Conservation (phyloP, 2,888 invertebrate species). For the Seira sanloemensis region DNA sequence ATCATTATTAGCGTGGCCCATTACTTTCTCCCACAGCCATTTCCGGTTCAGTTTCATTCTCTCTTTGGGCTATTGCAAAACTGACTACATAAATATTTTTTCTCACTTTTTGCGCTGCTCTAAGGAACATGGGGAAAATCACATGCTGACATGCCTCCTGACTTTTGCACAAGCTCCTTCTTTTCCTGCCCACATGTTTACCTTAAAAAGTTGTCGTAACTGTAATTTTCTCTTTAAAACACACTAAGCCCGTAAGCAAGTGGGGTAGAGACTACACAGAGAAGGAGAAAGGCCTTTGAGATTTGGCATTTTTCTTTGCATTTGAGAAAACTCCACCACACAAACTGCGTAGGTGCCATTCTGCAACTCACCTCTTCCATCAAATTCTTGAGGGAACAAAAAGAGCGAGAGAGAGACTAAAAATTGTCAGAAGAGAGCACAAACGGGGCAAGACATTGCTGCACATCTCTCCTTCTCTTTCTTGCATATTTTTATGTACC, state of each 20-base stretch:
- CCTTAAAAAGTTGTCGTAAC: neutral
- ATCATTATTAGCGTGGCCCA: conserved; percentile 11
- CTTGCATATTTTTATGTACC: neutral
- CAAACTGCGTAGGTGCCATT: too few relatives aligned
- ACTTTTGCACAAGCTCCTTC: neutral
- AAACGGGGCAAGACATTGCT: neutral
- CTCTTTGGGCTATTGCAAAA: neutral
- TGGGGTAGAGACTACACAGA: neutral
- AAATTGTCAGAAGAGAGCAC: too few relatives aligned
- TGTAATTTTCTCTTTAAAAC: neutral
- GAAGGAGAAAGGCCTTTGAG: neutral
- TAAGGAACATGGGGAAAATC: neutral
- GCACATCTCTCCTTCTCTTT: neutral
- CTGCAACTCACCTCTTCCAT: neutral
- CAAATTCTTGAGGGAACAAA: neutral
- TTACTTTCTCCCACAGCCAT: conserved; percentile 20
- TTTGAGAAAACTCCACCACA: neutral
- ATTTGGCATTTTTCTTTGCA: neutral
- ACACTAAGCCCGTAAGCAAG: neutral
- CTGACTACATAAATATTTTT: too few relatives aligned
- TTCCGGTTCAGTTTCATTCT: conserved; percentile 26
- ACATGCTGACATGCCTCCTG: neutral
- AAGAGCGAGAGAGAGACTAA: neutral
- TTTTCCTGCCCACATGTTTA: neutral
- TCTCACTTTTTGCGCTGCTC: neutral